Evolutionary conservation across 2,888 invertebrate genomes (phyloP).

Genomic region (Spodoptera littoralis): DNA sequence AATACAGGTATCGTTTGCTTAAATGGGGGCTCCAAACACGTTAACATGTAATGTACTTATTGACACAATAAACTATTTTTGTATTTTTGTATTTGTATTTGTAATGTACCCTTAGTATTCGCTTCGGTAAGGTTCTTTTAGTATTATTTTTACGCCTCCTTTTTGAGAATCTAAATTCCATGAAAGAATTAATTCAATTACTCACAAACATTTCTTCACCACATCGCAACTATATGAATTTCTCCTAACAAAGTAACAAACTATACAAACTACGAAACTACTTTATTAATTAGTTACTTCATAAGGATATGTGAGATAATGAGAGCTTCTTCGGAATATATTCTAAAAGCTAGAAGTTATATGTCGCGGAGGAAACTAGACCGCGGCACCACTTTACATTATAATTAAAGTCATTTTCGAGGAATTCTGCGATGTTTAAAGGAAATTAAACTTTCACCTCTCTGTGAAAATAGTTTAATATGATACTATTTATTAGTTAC

Average conservation of each 20-base stretch:
- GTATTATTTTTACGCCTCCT: too few species aligned
- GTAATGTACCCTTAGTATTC: too few species aligned
- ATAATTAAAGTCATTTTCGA: constrained; percentile 22
- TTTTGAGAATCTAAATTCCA: too few species aligned
- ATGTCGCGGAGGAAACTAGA: constrained; percentile 15
- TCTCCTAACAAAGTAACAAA: constrained; percentile 21
- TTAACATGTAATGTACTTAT: too few species aligned
- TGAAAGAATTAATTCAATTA: too few species aligned
- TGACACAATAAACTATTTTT: too few species aligned
- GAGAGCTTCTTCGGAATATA: constrained; percentile 25
- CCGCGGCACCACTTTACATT: constrained; percentile 19
- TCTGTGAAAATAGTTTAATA: not conserved
- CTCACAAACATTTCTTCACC: too few species aligned
- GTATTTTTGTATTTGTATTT: too few species aligned
- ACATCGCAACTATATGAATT: too few species aligned
- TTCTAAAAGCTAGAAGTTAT: constrained; percentile 12
- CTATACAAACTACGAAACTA: constrained; percentile 14
- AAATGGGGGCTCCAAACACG: too few species aligned
- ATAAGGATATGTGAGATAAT: constrained; percentile 33
- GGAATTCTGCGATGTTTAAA: not conserved
- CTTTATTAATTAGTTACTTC: constrained; percentile 32
- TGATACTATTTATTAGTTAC: not conserved
- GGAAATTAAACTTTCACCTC: constrained; percentile 6
- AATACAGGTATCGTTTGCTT: too few species aligned
- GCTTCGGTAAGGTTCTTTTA: too few species aligned